A percentile compares a stretch with the other conserved stretches of the same genome.
phyloP scores from a whole-genome alignment of 2,888 invertebrate species.

The Diachrysia chrysitis region DNA sequence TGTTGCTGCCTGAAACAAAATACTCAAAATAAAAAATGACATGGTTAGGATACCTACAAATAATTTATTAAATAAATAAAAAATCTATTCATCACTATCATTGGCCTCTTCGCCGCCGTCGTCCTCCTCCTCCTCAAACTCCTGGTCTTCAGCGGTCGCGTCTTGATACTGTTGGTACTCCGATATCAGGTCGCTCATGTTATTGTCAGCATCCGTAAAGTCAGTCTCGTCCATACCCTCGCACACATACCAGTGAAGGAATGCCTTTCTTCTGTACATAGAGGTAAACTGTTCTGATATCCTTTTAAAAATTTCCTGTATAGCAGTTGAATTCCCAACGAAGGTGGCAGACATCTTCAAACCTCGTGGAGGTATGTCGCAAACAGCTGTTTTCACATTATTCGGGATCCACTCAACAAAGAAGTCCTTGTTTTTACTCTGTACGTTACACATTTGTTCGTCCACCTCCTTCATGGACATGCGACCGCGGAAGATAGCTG shows the following conservation, averaged over 20 bases:
- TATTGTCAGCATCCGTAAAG: conserved; percentile 98
- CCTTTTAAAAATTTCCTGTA: conserved; percentile 95
- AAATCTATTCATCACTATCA: conserved; percentile 57
- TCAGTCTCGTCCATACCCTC: conserved; percentile 99
- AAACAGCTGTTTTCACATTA: conserved; percentile 94
- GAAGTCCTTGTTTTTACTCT: conserved; percentile 93
- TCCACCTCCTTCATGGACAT: conserved; percentile 98
- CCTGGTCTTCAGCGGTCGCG: conserved; percentile 94
- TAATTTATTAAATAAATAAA: conserved; percentile 53
- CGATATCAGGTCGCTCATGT: conserved; percentile 96
- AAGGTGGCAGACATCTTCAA: conserved; percentile 96
- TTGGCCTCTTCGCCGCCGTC: conserved; percentile 83
- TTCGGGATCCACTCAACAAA: conserved; percentile 95
- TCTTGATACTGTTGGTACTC: conserved; percentile 98
- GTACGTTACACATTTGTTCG: conserved; percentile 93
- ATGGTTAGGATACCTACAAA: too few species aligned
- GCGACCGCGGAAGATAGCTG: conserved; percentile 95
- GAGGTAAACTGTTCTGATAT: conserved; percentile 95
- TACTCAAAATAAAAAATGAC: too few species aligned
- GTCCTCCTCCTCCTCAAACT: conserved; percentile 90
- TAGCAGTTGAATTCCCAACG: conserved; percentile 95
- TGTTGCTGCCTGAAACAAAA: too few species aligned
- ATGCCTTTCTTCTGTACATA: conserved; percentile 98
- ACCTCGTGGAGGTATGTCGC: conserved; percentile 93
- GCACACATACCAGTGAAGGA: conserved; percentile 98